Base-by-base conservation (phyloP, 2,113 vertebrate genomes). In the Sisor rabdophorus region DNA sequence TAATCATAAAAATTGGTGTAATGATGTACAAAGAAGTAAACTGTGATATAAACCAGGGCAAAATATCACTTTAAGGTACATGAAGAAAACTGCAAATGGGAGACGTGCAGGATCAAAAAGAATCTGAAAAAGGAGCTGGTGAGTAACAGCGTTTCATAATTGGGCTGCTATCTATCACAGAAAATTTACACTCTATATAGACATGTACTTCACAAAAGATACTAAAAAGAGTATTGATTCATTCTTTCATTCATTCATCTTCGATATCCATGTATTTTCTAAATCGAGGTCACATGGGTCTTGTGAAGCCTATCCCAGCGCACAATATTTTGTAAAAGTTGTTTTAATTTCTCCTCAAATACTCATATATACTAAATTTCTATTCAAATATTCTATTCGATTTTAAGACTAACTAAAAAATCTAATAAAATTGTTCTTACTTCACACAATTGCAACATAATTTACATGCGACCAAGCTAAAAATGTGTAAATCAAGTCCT, bases 41-140 rank as follows among this genome's bases (percentile, higher is more conserved):
- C 11, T 50, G 36, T 24, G 26, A n/a, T 40, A 63, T 75, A 28
- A 61, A 36, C 15, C 22, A 53, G 67, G 12, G 65, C 11, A 52
- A 30, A 67, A 48, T n/a, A 73, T 4, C 15, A 55, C 58, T 50
- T 52, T 44, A 69, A 69, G 47, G 61, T 60, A 53, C 22, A 53
- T 19, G n/a, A 50, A 47, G 48, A 61, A 61, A 22, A 60, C n/a
- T 28, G 20, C 53, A 2, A 26, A 24, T 67, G 61, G 72, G 8
- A 32, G 68, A 12, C 67, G 84, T 84, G 83, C 81, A 84, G 24
- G 56, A 83, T 11, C 81, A 83, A 79, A 81, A 82, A 0, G 79
- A 83, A 70, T 13, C 59, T 28, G 67, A 72, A 16, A 56, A 53
- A 78, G 76, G 75, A 50, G 61, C 24, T 63, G 60, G 20, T 11